phyloP scores from a whole-genome alignment of 2,797 vertebrate species.

The Anguilla anguilla region DNA sequence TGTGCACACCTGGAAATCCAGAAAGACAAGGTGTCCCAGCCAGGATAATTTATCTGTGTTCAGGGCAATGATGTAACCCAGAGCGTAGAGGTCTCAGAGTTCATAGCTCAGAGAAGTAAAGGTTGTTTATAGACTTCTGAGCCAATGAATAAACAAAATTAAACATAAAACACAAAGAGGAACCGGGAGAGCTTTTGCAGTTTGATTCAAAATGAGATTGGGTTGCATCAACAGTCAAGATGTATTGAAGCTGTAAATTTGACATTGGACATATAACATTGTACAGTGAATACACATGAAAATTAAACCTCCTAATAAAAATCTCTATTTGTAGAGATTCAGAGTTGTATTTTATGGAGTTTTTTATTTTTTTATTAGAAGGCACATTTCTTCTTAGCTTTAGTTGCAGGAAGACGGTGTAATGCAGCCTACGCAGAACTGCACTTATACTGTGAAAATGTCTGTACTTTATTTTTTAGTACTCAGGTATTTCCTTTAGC shows the following conservation, averaged over 20 bases:
- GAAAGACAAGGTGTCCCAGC: slow-evolving; percentile 18
- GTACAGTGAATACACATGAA: background rate
- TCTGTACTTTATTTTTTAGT: background rate
- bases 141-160: slow-evolving; percentile 33
- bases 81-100: slow-evolving; percentile 56
- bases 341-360: no score
- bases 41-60: slow-evolving; percentile 54
- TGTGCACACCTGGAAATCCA: slow-evolving; percentile 66
- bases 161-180: slow-evolving; percentile 15
- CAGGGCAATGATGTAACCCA: slow-evolving; percentile 63
- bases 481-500: background rate
- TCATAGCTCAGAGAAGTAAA: slow-evolving; percentile 48
- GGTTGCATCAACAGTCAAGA: slow-evolving; percentile 19
- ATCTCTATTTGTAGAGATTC: background rate
- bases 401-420: no score
- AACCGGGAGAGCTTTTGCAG: slow-evolving; percentile 13
- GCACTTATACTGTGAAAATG: background rate
- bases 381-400: background rate
- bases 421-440: background rate
- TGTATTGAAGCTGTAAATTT: slow-evolving; percentile 16
- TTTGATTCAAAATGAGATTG: slow-evolving; percentile 18
- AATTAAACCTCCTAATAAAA: slow-evolving; percentile 4
- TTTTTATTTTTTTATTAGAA: background rate
- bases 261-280: background rate
- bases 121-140: slow-evolving; percentile 20